phyloP scores from a whole-genome alignment of 2,797 vertebrate genomes.

The Myotis planiceps region DNA sequence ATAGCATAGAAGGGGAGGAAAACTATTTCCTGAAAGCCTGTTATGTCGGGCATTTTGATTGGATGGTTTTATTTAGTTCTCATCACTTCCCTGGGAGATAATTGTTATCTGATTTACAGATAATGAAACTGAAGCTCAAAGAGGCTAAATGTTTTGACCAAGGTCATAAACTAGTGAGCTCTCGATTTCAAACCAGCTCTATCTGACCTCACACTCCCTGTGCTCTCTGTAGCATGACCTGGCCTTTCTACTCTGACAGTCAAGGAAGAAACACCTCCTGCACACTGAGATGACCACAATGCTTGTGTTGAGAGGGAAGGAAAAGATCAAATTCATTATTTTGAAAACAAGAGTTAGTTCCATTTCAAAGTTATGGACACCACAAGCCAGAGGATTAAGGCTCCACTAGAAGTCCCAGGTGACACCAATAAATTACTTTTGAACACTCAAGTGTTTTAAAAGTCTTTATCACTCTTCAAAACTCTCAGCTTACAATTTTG shows the following conservation, averaged over 20 bases:
- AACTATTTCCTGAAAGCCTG: not conserved
- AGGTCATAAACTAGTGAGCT: not conserved
- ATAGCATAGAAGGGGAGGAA: not conserved
- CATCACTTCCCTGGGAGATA: not conserved
- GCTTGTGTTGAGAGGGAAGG: not conserved
- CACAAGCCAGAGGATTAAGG: not conserved
- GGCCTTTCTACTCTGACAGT: not conserved
- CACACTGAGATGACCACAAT: not conserved
- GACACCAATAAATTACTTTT: not conserved
- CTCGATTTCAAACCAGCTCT: not conserved
- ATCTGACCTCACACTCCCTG: not conserved
- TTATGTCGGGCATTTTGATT: not conserved
- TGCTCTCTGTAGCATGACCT: not conserved
- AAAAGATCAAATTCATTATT: not conserved
- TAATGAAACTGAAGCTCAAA: slow-evolving; percentile 24
- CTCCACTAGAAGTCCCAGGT: not conserved
- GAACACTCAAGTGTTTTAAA: not conserved
- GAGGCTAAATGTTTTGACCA: not conserved
- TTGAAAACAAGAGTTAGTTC: slow-evolving; percentile 22
- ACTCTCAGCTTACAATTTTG: not conserved
- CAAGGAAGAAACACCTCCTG: not conserved
- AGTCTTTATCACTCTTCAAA: not conserved
- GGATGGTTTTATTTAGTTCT: not conserved
- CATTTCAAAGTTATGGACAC: slow-evolving; percentile 14
- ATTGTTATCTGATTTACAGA: not conserved